Evolutionary conservation across 1,140 invertebrate genomes (phyloP).

Genomic region (Uloborus diversus): DNA sequence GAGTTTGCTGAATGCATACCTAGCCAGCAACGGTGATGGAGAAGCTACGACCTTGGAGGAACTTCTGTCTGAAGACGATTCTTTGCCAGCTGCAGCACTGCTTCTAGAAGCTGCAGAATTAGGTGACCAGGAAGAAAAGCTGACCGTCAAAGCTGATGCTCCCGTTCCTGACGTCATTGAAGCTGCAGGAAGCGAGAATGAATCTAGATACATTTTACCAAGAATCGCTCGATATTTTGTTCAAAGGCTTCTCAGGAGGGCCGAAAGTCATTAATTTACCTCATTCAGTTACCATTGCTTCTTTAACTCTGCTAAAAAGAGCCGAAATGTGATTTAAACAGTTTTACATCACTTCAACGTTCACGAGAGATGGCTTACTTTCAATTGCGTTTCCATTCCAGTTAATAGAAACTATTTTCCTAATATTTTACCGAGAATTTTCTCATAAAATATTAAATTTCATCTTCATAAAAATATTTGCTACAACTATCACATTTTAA

Average conservation of each 20-base stretch:
- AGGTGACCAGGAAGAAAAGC: not conserved
- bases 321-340: too few relatives aligned
- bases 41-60: not conserved
- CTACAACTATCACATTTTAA: too few relatives aligned
- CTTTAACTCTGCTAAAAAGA: too few relatives aligned
- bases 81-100: conserved; percentile 8
- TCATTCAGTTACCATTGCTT: not conserved
- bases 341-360: too few relatives aligned
- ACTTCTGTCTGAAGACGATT: conserved; percentile 5
- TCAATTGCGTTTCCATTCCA: too few relatives aligned
- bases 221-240: conserved; percentile 27
- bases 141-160: not conserved
- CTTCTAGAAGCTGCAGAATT: not conserved
- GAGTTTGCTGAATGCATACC: not conserved
- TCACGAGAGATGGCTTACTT: too few relatives aligned
- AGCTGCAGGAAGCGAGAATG: conserved; percentile 6
- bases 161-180: not conserved
- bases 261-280: conserved; percentile 21
- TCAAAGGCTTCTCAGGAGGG: conserved; percentile 30
- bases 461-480: too few relatives aligned
- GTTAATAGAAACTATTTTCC: too few relatives aligned
- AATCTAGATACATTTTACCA: conserved; percentile 22
- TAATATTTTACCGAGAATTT: too few relatives aligned
- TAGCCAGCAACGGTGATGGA: not conserved
- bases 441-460: too few relatives aligned